A percentile compares a stretch with the other conserved stretches of the same genome.
These are phyloP conservation scores for Callipepla squamata DNA, from an alignment of 2,113 vertebrate genomes.

Conservation along the genomic window DNA sequence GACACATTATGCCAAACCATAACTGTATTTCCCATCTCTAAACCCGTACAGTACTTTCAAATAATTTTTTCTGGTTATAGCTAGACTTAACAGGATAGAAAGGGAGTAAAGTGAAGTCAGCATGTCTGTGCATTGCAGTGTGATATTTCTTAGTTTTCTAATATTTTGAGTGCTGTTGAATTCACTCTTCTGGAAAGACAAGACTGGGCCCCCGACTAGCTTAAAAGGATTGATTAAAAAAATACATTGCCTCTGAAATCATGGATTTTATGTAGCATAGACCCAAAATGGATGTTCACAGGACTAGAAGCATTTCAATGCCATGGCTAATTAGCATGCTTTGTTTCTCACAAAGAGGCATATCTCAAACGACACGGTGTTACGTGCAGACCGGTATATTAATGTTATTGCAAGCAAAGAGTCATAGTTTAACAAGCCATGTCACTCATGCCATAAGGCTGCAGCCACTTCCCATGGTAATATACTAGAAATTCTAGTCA, in stretches of 20 bases:
- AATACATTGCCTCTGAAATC: neutral
- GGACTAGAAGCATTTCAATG: neutral
- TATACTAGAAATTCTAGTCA: neutral
- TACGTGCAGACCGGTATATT: neutral
- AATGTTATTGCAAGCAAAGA: neutral
- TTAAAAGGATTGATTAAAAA: neutral
- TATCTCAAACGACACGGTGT: neutral
- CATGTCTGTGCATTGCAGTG: neutral
- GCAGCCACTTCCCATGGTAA: neutral
- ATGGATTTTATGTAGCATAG: neutral
- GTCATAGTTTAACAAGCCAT: fast-evolving
- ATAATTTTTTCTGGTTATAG: neutral
- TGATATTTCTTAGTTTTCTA: conserved; percentile 30
- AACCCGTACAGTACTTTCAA: neutral
- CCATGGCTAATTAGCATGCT: neutral
- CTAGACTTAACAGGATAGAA: neutral
- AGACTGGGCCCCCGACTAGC: neutral
- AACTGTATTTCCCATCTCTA: neutral
- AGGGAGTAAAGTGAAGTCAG: neutral
- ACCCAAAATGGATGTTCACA: neutral
- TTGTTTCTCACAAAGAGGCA: neutral
- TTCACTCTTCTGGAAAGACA: conserved; percentile 20
- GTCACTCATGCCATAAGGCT: neutral
- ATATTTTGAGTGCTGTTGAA: conserved; percentile 39
- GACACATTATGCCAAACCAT: fast-evolving